Percentiles rank a stretch among this genome's conserved stretches.
Conservation (phyloP, 2,797 vertebrate species). For the Intellagama lesueurii region DNA sequence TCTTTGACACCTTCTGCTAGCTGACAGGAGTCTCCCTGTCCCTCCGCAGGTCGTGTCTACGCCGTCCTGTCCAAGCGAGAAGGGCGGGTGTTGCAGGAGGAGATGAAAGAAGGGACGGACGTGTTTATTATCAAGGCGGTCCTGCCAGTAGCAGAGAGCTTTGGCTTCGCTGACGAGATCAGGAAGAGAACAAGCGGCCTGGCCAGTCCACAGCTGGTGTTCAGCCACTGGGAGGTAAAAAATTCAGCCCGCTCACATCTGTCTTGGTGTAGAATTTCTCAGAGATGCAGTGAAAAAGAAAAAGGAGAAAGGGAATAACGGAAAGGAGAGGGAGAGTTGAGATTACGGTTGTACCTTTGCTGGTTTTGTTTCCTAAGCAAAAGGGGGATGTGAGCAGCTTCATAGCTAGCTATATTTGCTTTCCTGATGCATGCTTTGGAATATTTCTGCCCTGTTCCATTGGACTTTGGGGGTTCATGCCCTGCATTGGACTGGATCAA, state of each 20-base stretch:
- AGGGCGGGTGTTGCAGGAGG: slow-evolving; percentile 92
- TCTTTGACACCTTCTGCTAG: not conserved
- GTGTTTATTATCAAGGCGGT: slow-evolving; percentile 94
- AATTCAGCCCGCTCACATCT: slow-evolving; percentile 34
- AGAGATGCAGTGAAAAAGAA: slow-evolving; percentile 43
- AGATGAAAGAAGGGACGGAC: slow-evolving; percentile 97
- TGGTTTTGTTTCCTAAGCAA: slow-evolving; percentile 38
- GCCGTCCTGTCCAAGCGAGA: slow-evolving; percentile 92
- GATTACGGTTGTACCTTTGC: slow-evolving; percentile 47
- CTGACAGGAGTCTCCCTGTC: slow-evolving; percentile 9
- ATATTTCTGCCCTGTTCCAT: slow-evolving; percentile 27
- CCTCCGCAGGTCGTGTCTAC: slow-evolving; percentile 85
- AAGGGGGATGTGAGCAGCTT: not conserved
- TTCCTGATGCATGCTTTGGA: not conserved
- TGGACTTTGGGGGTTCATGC: not conserved
- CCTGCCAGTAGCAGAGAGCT: slow-evolving; percentile 96
- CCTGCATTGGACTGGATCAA: no score
- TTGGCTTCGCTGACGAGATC: slow-evolving; percentile 97
- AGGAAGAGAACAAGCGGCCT: slow-evolving; percentile 96
- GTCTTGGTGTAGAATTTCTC: slow-evolving; percentile 51
- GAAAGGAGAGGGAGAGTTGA: slow-evolving; percentile 44
- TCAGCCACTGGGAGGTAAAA: slow-evolving; percentile 98
- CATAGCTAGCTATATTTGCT: not conserved
- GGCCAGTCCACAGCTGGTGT: slow-evolving; percentile 96
- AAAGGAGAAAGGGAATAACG: slow-evolving; percentile 33